These are phyloP conservation scores for Zosterops borbonicus DNA, from an alignment of 2,113 vertebrate species.

Conservation along the genomic window DNA sequence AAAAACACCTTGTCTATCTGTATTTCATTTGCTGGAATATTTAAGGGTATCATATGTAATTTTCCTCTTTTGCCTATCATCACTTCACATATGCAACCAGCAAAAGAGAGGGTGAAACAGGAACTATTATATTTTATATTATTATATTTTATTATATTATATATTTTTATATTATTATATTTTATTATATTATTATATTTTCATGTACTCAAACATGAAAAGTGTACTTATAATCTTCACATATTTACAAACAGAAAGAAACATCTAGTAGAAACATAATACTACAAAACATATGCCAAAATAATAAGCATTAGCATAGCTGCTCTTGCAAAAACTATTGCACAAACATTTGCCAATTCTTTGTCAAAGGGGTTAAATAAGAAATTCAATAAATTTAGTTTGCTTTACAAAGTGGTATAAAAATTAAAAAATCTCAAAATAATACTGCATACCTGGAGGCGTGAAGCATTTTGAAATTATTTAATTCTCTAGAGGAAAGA, in stretches of 20 bases:
- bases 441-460: neutral
- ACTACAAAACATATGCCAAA: neutral
- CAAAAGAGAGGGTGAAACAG: neutral
- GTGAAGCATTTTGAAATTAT: neutral
- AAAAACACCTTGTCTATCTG: neutral
- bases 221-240: neutral
- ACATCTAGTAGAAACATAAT: neutral
- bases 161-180: too few species aligned
- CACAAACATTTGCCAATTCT: fast-evolving
- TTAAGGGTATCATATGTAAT: neutral
- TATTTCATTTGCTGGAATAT: neutral
- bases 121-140: too few species aligned
- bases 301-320: neutral
- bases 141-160: too few species aligned
- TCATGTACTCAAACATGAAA: neutral
- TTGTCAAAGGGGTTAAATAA: neutral
- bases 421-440: neutral
- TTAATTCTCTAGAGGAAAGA: neutral
- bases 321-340: neutral
- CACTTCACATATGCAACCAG: neutral
- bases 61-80: neutral
- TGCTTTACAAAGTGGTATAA: neutral
- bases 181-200: too few species aligned
- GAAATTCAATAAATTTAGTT: neutral
- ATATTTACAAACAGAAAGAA: neutral